Evolutionary conservation across 2,888 invertebrate species (phyloP), one percentile per base, ranked within the genome.

Genomic region (Opisthograptis luteolata): DNA sequence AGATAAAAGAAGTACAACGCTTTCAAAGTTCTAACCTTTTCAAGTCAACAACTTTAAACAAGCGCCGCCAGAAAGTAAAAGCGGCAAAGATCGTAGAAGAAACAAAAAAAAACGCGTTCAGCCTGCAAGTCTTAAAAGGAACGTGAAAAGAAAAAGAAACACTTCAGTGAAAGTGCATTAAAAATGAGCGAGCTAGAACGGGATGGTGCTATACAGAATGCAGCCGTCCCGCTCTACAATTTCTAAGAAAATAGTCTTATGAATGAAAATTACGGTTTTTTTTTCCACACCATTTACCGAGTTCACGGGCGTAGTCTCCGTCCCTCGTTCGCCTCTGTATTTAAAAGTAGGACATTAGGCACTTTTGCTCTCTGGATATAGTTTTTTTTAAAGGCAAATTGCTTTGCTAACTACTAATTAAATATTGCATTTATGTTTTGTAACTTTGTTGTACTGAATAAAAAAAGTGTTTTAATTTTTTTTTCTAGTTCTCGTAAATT

Each of bases 251-350:
- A 87, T 85, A 82, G 79, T 78, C 84, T 86, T 87, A 84, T 87
- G 87, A 87, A 88, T 87, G 87, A 84, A 84, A 84, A 87, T 87
- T 83, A 82, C 87, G n/a, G n/a, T n/a, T 85, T 86, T 84, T 86
- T 31, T 87, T 85, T 81, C 81, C 83, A 78, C 83, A 69, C 81
- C 81, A 83, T 85, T 85, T 85, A 78, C 81, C 64, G 72, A 74
- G 80, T 85, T 84, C 80, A 78, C 76, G 78, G 79, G 69, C 80
- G 79, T 79, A 78, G 77, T 79, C 79, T 81, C 79, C 76, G 71
- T 73, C 65, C 68, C 63, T 74, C 69, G 63, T 70, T 81, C 42
- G 74, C 62, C n/a, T 13, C 48, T 62, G 62, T 64, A 61, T 66
- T 65, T 41, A 50, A 58, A 70, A 73, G 64, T 73, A 59, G 70